Evolutionary conservation across 92 coral and sea anemone species (phyloP), one percentile per base, ranked within the genome.

Genomic region (Metridium senile): DNA sequence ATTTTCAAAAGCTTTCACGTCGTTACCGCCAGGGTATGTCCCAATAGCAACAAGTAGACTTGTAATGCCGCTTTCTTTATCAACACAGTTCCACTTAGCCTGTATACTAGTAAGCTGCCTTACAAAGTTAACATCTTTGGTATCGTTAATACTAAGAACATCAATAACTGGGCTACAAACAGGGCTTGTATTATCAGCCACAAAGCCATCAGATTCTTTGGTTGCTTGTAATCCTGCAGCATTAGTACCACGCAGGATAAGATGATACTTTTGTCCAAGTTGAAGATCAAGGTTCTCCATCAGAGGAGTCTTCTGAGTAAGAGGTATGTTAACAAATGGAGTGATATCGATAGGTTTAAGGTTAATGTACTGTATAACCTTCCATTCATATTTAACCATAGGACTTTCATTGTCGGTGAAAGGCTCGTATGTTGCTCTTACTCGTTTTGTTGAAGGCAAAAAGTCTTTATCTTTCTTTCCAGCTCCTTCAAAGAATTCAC

Each of bases 41-140:
- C 93, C 91, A 10, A 92, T 75, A 43, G 91, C 93, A 1, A 87
- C 65, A 7, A 62, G 56, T 59, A 72, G 82, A 16, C 81, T 32
- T 47, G 75, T 74, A 71, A 93, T 81, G n/a, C 89, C 92, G 75
- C 98, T 93, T 59, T 93, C 98, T 1, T 22, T n/a, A 67, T 93
- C 98, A 27, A 63, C 29, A 47, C 98, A 93, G 27, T 31, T 73
- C 86, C 91, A 89, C 66, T 84, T 81, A 16, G 83, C 89, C 46
- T 82, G 80, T 56, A 93, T 86, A 45, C 62, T 70, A 27, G 66
- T 62, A 47, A 93, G 82, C 28, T 85, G 80, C 22, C 79, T 74
- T 1, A 78, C 94, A 66, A 87, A 89, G 58, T 93, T 94, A 18
- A 83, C 59, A 53, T 93, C 98, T 2, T 52, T 22, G 17, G 27